Evolutionary conservation across 2,797 vertebrate genomes (phyloP).

Genomic region (Schizopygopsis pylzovi): DNA sequence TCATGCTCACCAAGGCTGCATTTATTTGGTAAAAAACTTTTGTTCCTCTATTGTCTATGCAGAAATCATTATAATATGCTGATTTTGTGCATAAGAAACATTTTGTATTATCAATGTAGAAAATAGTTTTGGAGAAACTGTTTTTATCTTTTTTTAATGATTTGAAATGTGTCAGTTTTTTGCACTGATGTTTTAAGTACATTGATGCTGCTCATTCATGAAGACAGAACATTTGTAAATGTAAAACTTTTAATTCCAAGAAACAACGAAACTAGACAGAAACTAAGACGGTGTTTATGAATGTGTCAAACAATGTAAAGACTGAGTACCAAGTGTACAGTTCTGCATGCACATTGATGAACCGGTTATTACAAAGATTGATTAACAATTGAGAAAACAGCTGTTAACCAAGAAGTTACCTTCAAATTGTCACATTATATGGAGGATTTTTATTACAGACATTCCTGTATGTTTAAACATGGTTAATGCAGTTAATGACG

Average conservation of each 20-base stretch:
- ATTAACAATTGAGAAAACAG: conserved; percentile 2
- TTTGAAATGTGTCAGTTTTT: neutral
- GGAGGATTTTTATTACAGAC: neutral
- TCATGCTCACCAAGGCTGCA: neutral
- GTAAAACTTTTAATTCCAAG: conserved; percentile 8
- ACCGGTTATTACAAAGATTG: conserved; percentile 7
- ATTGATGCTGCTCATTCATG: neutral
- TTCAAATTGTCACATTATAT: neutral
- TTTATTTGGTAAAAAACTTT: conserved; percentile 3
- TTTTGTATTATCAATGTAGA: neutral
- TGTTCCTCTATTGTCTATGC: neutral
- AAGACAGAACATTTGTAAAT: neutral
- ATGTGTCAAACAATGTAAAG: neutral
- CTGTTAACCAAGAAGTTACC: neutral
- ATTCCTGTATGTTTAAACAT: conserved; percentile 3
- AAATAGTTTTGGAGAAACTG: neutral
- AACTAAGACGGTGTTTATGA: neutral
- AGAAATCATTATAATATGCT: neutral
- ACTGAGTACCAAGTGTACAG: neutral
- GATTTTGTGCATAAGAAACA: neutral
- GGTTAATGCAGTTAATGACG: conserved; percentile 1
- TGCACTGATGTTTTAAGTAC: neutral
- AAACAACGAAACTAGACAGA: neutral
- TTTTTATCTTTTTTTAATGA: neutral
- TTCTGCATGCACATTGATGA: conserved; percentile 2